Base-by-base conservation (phyloP, 2,888 invertebrate genomes). In the Phortica magna region DNA sequence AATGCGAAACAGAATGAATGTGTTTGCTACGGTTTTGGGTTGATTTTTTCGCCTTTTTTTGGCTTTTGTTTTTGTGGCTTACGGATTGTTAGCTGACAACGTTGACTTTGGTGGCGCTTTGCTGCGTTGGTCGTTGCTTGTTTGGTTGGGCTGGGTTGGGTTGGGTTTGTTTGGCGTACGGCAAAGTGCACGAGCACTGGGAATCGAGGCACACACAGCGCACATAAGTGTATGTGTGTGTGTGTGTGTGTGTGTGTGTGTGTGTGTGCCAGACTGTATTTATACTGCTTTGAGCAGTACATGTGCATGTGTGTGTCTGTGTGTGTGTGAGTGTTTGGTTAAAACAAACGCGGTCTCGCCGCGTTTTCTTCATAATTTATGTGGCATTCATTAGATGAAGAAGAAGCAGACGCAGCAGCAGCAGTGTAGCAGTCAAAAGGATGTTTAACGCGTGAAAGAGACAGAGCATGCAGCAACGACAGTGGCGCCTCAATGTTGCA, bases 321-420 rank as follows among this genome's bases (percentile, higher is more conserved):
- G 9, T 48, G 53, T 70, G 43, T 9, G 48, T 70, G 68, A 17
- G 43, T 65, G 67, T 67, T 17, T 71, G 48, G 48, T 65, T 74
- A 75, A 14, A 9, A 68, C 78, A 65, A 73, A 75, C 70, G 70
- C 43, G 70, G 76, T 75, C 78, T 77, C 81, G 73, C 79, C 70
- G 53, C 53, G 10, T 75, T 70, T 76, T 75, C 81, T 70, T 78
- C 84, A 88, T 85, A 82, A 85, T 84, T 85, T 85, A 85, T 86
- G 88, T 78, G 79, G 74, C 86, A 79, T 88, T 86, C 83, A 88
- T 88, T 88, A 83, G 81, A 80, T 48, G 48, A 48, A 14, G 48
- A 48, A 48, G 10, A 48, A 14, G 9, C 82, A 80, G 73, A 75
- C 79, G 53, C 67, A 43, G 67, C 43, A 7, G 41, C 14, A n/a